Conservation (phyloP, 2,113 vertebrate genomes). For the Pholis gunnellus region DNA sequence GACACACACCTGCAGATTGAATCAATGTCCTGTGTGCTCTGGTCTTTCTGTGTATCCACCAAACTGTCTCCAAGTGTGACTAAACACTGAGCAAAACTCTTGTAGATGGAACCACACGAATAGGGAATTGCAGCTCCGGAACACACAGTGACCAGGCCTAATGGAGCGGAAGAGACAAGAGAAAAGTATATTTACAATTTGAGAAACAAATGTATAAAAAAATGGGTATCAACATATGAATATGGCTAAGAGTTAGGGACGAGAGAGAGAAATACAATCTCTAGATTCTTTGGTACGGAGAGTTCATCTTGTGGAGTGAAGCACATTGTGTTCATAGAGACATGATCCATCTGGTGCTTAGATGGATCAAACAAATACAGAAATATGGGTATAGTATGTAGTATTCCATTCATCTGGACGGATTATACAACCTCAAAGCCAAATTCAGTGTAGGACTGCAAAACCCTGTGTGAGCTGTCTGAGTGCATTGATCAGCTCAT, state of each 20-base stretch:
- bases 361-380: slow-evolving; percentile 66
- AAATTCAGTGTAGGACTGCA: slow-evolving; percentile 47
- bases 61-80: slow-evolving; percentile 92
- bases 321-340: slow-evolving; percentile 29
- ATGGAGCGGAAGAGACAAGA: slow-evolving; percentile 14
- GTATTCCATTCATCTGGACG: slow-evolving; percentile 65
- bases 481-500: slow-evolving; percentile 40
- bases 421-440: slow-evolving; percentile 64
- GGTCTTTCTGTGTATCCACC: slow-evolving; percentile 80
- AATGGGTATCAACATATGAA: neutral
- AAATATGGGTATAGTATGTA: slow-evolving; percentile 49
- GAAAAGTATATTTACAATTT: neutral
- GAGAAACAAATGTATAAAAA: neutral
- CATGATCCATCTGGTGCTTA: slow-evolving; percentile 38
- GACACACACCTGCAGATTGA: slow-evolving; percentile 89
- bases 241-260: neutral
- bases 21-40: slow-evolving; percentile 86
- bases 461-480: slow-evolving; percentile 36
- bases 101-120: slow-evolving; percentile 92
- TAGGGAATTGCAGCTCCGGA: slow-evolving; percentile 73
- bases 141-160: slow-evolving; percentile 69
- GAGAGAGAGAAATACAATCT: slow-evolving; percentile 18
- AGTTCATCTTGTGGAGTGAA: slow-evolving; percentile 44
- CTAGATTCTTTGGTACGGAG: neutral
- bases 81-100: slow-evolving; percentile 93